Percentiles rank a stretch among this genome's conserved stretches.
These are phyloP conservation scores for Thumatha senex DNA, from an alignment of 2,888 invertebrate genomes.

Conservation along the genomic window DNA sequence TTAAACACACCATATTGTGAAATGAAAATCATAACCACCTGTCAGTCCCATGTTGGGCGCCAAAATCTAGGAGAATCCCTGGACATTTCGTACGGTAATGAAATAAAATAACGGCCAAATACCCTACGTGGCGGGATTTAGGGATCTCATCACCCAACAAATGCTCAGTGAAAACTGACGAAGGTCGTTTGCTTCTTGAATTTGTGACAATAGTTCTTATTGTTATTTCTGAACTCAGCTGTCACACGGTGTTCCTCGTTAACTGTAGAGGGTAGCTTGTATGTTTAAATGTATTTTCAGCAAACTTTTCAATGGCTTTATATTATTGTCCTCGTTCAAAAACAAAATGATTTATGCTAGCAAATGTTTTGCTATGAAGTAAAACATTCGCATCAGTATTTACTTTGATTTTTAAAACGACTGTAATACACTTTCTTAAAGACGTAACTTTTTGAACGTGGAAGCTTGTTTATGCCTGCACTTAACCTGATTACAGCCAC, in stretches of 20 bases:
- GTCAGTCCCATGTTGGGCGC: conserved; percentile 40
- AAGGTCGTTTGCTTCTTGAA: conserved; percentile 52
- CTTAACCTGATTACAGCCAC: too few species aligned
- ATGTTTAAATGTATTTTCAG: not conserved
- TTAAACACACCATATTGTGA: too few species aligned
- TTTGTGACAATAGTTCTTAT: conserved; percentile 38
- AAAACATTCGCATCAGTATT: too few species aligned
- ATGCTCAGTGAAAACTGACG: conserved; percentile 48
- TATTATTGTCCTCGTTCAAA: not conserved
- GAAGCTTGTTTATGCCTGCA: too few species aligned
- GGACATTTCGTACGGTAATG: conserved; percentile 46
- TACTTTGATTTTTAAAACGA: too few species aligned
- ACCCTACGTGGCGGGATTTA: conserved; percentile 48
- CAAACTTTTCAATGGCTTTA: not conserved
- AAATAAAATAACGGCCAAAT: conserved; percentile 53
- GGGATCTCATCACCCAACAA: conserved; percentile 47
- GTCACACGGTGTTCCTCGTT: conserved; percentile 20
- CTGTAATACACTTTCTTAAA: too few species aligned
- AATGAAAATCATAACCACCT: conserved; percentile 41
- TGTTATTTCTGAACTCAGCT: not conserved
- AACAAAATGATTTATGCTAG: not conserved
- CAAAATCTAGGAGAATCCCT: conserved; percentile 43
- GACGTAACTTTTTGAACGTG: too few species aligned
- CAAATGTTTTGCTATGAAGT: not conserved
- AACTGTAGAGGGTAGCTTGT: conserved; percentile 5